Percentiles rank a stretch among this genome's conserved stretches.
Conservation (phyloP, 2,888 invertebrate genomes). For the Hypsopygia costalis region DNA sequence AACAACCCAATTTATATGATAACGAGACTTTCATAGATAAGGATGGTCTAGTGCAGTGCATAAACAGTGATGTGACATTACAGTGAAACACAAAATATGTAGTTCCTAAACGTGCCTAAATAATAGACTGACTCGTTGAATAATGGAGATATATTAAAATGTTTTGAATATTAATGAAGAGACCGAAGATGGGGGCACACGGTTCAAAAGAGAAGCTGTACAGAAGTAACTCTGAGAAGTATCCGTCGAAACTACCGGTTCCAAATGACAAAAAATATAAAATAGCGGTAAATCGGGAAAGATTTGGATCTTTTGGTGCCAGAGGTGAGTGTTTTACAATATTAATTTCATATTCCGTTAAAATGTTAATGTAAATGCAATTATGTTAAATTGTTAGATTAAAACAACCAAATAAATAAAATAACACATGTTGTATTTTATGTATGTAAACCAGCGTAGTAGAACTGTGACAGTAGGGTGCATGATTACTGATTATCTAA, state of each 20-base stretch:
- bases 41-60: constrained; percentile 22
- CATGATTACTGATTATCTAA: no score
- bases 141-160: constrained; percentile 34
- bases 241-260: constrained; percentile 77
- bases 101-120: constrained; percentile 43
- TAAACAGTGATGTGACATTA: constrained; percentile 45
- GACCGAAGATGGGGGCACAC: constrained; percentile 85
- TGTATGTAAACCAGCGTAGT: no score
- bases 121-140: constrained; percentile 13
- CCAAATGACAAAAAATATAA: constrained; percentile 80
- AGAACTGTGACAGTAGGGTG: no score
- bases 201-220: constrained; percentile 88
- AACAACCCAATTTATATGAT: constrained; percentile 32
- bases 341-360: neutral
- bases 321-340: constrained; percentile 71
- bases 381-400: no score
- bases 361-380: no score
- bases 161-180: constrained; percentile 57
- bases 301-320: constrained; percentile 85
- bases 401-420: no score
- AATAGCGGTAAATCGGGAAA: constrained; percentile 83
- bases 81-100: constrained; percentile 32
- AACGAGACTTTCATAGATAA: constrained; percentile 21
- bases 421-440: no score
- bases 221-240: constrained; percentile 83